A percentile compares a stretch with the other conserved stretches of the same genome.
phyloP scores from a whole-genome alignment of 1,140 invertebrate genomes.

The Caenorhabditis remanei region DNA sequence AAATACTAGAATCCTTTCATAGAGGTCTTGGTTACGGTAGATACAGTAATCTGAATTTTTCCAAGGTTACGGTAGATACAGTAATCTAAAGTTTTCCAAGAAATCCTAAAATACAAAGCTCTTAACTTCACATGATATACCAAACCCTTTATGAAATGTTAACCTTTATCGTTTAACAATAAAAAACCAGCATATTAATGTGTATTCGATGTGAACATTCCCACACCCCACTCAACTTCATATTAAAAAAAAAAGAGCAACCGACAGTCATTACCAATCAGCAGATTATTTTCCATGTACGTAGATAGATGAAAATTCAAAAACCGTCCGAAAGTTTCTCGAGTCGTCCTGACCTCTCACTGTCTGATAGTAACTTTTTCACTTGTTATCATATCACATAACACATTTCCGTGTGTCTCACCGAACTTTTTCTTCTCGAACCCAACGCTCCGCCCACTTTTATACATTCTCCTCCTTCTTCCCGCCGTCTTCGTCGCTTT shows the following conservation, averaged over 20 bases:
- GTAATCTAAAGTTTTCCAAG: too few relatives aligned
- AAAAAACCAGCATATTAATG: too few relatives aligned
- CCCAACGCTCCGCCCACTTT: background rate
- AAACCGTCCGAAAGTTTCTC: background rate
- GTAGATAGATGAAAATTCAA: background rate
- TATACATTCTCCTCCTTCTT: background rate
- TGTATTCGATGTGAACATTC: too few relatives aligned
- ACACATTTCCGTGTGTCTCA: conserved; percentile 28
- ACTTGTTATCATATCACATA: conserved; percentile 12
- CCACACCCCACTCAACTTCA: too few relatives aligned
- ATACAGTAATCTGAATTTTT: too few relatives aligned
- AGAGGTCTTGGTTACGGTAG: too few relatives aligned
- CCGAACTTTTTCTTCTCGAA: background rate
- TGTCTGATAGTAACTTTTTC: conserved; percentile 41
- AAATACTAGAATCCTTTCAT: too few relatives aligned
- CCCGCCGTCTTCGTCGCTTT: conserved; percentile 6
- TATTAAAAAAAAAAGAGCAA: background rate
- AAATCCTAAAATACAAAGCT: too few relatives aligned
- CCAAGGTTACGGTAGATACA: too few relatives aligned
- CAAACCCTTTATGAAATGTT: too few relatives aligned
- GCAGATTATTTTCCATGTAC: background rate
- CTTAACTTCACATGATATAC: too few relatives aligned
- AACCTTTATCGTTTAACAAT: too few relatives aligned
- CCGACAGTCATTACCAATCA: background rate
- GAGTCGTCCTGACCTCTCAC: background rate